Evolutionary conservation across 1,140 invertebrate genomes (phyloP), one percentile per base, ranked within the genome.

Genomic region (Cyclargus thomasi): DNA sequence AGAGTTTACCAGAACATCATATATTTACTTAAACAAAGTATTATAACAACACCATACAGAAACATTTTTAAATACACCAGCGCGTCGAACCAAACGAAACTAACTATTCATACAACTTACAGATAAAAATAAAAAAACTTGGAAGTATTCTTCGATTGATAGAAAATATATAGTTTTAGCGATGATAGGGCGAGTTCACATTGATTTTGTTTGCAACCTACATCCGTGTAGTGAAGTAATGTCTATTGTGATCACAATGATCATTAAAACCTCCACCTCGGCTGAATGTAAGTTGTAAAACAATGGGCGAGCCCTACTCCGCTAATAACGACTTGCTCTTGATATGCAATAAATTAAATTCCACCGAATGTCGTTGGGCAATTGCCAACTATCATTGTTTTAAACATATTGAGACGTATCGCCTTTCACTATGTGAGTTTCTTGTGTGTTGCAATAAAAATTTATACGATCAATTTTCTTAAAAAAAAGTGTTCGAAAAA

Each of bases 291-390:
- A 74, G 70, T 74, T 74, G 73, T 74, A 74, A 71, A 74, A 74
- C 70, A 74, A 74, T 71, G 67, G 70, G 23, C 64, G 67, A 71
- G 66, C 59, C 70, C 63, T 74, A 65, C 71, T 73, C 67, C 57
- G 69, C 69, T 73, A 73, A 73, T 73, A 70, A 73, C 72, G 67
- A 65, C 64, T 73, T 35, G 53, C 72, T 69, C 63, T 67, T 70
- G 65, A 77, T 78, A 75, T 74, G 65, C 74, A 69, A 76, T 79
- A 79, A 80, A 80, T 80, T 73, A 76, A 77, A 74, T 76, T 77
- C 73, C 71, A 74, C 57, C 68, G 55, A 72, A 75, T 67, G 73
- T 78, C 70, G 72, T 59, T 65, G 39, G 35, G 70, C 66, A 72
- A 74, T 68, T 77, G 74, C 75, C 76, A 78, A 68, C 68, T 73